Evolutionary conservation across 2,888 invertebrate genomes (phyloP).

Genomic region (Acanthacorydalis orientalis): DNA sequence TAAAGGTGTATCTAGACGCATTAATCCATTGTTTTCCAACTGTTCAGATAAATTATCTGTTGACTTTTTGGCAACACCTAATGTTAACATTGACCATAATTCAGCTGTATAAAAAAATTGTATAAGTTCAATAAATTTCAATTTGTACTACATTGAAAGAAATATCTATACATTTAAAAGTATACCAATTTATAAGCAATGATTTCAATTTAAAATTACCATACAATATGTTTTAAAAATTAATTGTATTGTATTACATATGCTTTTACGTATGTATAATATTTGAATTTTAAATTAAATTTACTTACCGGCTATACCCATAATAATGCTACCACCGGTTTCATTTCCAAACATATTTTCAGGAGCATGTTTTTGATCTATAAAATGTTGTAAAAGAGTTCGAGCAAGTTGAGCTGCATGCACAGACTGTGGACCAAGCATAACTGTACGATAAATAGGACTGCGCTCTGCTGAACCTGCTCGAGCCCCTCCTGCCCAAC

Average conservation of each 20-base stretch:
- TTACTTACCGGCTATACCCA: constrained; percentile 45
- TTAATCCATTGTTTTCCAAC: constrained; percentile 21
- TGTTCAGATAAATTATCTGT: constrained; percentile 22
- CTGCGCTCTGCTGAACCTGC: constrained; percentile 41
- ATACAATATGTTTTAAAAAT: neutral
- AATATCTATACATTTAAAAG: no score
- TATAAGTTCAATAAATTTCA: neutral
- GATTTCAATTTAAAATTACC: no score
- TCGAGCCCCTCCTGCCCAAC: constrained; percentile 23
- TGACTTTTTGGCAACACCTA: constrained; percentile 21
- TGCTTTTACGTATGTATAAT: neutral
- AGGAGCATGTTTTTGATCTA: constrained; percentile 48
- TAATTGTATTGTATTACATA: neutral
- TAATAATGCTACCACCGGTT: constrained; percentile 65
- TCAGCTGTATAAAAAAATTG: neutral
- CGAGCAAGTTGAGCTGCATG: constrained; percentile 66
- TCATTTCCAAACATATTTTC: constrained; percentile 45
- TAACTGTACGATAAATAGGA: constrained; percentile 48
- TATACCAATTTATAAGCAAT: no score
- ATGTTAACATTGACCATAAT: constrained; percentile 66
- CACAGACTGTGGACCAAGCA: constrained; percentile 51
- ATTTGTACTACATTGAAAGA: neutral
- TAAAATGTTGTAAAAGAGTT: constrained; percentile 60
- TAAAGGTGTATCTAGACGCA: constrained; percentile 48
- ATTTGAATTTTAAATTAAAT: neutral